These are phyloP conservation scores for Adoxophyes honmai DNA, from an alignment of 1,140 invertebrate species.

Conservation along the genomic window DNA sequence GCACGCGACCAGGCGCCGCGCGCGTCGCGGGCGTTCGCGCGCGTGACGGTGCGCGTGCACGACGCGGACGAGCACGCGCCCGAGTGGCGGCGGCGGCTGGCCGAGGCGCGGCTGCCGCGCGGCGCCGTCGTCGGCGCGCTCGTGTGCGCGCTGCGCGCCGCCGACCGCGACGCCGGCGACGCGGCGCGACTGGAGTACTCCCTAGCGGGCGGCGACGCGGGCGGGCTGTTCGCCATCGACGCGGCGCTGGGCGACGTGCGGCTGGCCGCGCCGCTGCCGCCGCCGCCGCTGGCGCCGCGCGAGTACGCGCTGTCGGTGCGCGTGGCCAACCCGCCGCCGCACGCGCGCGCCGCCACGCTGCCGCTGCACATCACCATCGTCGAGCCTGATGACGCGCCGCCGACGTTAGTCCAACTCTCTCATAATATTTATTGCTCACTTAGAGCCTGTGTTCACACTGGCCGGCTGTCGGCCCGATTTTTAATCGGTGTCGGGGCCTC, in stretches of 20 bases:
- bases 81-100: conserved; percentile 58
- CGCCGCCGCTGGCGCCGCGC: conserved; percentile 81
- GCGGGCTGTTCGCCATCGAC: conserved; percentile 90
- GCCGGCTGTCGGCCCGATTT: too few relatives aligned
- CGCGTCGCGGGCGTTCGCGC: conserved; percentile 89
- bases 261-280: conserved; percentile 85
- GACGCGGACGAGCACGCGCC: conserved; percentile 95
- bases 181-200: conserved; percentile 40
- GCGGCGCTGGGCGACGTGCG: conserved; percentile 85
- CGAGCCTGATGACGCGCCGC: conserved; percentile 93
- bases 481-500: too few relatives aligned
- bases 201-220: conserved; percentile 84
- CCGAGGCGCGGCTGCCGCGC: conserved; percentile 43
- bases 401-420: conserved; percentile 82
- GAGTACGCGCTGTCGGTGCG: conserved; percentile 91
- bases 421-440: too few relatives aligned
- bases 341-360: conserved; percentile 85
- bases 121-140: conserved; percentile 39
- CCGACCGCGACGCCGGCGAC: conserved; percentile 37
- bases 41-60: conserved; percentile 88
- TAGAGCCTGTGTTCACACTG: too few relatives aligned
- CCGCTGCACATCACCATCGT: conserved; percentile 92
- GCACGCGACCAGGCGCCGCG: conserved; percentile 93
- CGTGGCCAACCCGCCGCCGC: conserved; percentile 88
- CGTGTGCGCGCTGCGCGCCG: conserved; percentile 43